Evolutionary conservation across 2,797 vertebrate species (phyloP).

Genomic region (Clarias fuscus): DNA sequence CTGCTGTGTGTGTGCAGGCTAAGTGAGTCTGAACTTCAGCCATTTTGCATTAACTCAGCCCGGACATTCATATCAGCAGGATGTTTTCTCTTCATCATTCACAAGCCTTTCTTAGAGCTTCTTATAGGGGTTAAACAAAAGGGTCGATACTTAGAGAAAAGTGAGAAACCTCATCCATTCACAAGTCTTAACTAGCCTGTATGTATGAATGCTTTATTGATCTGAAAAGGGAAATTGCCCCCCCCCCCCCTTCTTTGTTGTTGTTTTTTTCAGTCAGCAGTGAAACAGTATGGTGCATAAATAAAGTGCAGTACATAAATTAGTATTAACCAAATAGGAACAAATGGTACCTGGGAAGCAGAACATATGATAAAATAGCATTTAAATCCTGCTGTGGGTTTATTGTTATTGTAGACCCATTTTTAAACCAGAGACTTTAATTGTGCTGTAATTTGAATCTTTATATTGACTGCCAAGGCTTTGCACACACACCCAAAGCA

Average conservation of each 20-base stretch:
- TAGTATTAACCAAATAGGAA: not conserved
- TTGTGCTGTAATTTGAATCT: slow-evolving; percentile 3
- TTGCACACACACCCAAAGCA: slow-evolving; percentile 6
- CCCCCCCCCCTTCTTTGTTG: not conserved
- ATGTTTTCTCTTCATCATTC: not conserved
- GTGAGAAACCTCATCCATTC: not conserved
- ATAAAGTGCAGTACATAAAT: not conserved
- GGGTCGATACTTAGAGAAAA: not conserved
- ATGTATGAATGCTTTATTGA: not conserved
- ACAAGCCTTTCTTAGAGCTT: not conserved
- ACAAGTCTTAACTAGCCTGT: not conserved
- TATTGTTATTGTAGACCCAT: not conserved
- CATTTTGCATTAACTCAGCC: slow-evolving; percentile 7
- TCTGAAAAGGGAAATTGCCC: not conserved
- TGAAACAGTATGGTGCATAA: not conserved
- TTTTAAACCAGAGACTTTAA: not conserved
- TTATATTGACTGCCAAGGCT: not conserved
- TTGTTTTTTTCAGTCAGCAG: not conserved
- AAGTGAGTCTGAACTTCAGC: slow-evolving; percentile 26
- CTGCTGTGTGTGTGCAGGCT: slow-evolving; percentile 17
- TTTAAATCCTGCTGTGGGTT: not conserved
- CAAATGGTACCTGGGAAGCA: not conserved
- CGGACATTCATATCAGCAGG: not conserved
- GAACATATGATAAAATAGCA: not conserved
- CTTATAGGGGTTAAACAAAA: not conserved